Conservation (phyloP, 2,797 vertebrate species). For the Crypturellus tataupa region DNA sequence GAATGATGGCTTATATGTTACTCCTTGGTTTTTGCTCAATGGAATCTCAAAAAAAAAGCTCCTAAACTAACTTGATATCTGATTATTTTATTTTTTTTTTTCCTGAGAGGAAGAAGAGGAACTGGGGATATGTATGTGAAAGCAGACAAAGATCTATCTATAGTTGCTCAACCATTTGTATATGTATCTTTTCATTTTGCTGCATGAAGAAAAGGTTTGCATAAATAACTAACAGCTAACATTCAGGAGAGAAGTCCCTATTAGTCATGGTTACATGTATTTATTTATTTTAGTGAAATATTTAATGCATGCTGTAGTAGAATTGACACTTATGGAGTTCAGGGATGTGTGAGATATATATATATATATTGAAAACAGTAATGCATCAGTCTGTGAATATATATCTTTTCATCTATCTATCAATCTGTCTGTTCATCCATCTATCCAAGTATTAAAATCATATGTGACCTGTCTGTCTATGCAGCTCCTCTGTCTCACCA, state of each 20-base stretch:
- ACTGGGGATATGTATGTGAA: not conserved
- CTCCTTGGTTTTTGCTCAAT: not conserved
- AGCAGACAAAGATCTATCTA: not conserved
- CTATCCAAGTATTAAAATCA: constrained; percentile 63
- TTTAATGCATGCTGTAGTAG: constrained; percentile 4
- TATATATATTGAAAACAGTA: not conserved
- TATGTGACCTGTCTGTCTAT: constrained; percentile 45
- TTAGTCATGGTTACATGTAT: constrained; percentile 32
- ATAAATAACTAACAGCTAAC: not conserved
- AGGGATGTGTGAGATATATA: constrained; percentile 26
- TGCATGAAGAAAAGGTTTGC: constrained; percentile 3
- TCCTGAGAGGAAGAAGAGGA: not conserved
- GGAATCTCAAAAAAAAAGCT: not conserved
- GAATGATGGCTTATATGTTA: not conserved
- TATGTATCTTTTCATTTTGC: constrained; percentile 23
- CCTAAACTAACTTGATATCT: not conserved
- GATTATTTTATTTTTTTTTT: not conserved
- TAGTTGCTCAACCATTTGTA: not conserved
- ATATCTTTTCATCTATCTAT: constrained; percentile 43
- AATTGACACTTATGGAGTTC: constrained; percentile 33
- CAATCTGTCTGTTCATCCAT: constrained; percentile 41
- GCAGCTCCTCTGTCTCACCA: constrained; percentile 40
- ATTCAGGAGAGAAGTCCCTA: not conserved
- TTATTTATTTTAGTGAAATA: constrained; percentile 69
- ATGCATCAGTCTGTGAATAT: constrained; percentile 35